Evolutionary conservation across 2,797 vertebrate species (phyloP), one percentile per base, ranked within the genome.

Genomic region (Odontamblyopus rebecca): DNA sequence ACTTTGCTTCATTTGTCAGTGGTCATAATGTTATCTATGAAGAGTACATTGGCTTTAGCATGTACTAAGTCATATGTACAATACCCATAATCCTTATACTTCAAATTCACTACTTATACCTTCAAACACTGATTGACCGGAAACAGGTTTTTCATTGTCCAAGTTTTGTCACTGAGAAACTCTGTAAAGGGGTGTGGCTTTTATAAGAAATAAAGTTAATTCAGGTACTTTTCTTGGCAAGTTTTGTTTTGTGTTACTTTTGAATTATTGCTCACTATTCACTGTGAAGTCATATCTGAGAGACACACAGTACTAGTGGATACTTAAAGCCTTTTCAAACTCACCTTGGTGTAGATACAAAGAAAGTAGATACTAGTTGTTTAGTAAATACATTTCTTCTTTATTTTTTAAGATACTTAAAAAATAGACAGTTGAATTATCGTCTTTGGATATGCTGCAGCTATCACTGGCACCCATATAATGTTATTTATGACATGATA

Each of bases 191-290:
- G 81, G 81, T 32, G 78, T 88, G 87, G 82, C 81, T 91, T 93
- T 94, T 93, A 77, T 93, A 91, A 93, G 79, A 74, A 94, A 93
- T 92, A 94, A 94, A 94, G 71, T 81, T 82, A 86, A 88, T 89
- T 90, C 85, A 89, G 86, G 82, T 91, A 91, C 67, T 48, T 53
- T 29, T 66, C 16, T 75, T 11, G 54, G 16, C 15, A 0, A 67
- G 13, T 59, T 1, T n/a, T 67, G 19, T 30, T 62, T 62, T 48
- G 44, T 48, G 44, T 48, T 48, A 48, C 41, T 44, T 11, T 48
- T 48, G 12, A 56, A 7, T 30, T 2, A 54, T 6, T 44, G 6
- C 32, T 5, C 23, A 23, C 23, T 44, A 26, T 44, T 48, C 38
- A 48, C 50, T 48, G 8, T 26, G 61, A 12, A 2, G n/a, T 44